Evolutionary conservation across 30 jellyfish, hydroid and myxozoan species (phyloP), one percentile per base, ranked within the genome.

Genomic region (Pseudorhiza aurosa): DNA sequence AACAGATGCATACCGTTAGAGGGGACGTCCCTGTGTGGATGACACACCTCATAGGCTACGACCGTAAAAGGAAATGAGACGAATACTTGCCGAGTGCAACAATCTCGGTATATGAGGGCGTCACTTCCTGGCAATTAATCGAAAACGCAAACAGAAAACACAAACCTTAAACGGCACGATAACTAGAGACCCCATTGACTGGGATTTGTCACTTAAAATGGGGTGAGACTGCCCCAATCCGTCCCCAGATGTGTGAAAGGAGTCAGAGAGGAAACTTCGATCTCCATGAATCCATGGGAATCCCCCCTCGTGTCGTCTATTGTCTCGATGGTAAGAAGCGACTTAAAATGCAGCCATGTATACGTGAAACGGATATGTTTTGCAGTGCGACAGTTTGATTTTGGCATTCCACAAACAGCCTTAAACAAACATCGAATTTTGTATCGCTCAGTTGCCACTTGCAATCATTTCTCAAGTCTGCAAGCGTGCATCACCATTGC

Each of bases 61-160:
- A 80, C 91, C 91, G 91, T 80, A 80, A 80, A 80, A 64, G 91
- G 91, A 1, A 65, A 58, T 77, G 21, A 56, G 88, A 71, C 81
- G 81, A 76, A 53, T 53, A 15, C 37, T 22, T 9, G 14, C 9
- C n/a, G 67, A 53, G 36, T 18, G 22, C 67, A 3, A 10, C 24
- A n/a, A 15, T 4, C 8, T 53, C 67, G 36, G 24, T 7, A 4
- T n/a, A 4, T 53, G 22, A 2, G 67, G 6, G 36, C 35, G 12
- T n/a, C 67, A 53, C 24, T 53, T 53, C 67, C 67, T 53, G 32
- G 4, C 2, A 18, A 18, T 21, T 53, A 33, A 15, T 21, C 36
- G 8, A 53, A 2, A 21, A 53, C 19, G 3, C 36, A 9, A 8
- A 7, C 9, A 17, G 36, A 53, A 53, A 12, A 10, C 2, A 18